phyloP scores from a whole-genome alignment of 2,797 vertebrate species.

The Rhincodon typus region DNA sequence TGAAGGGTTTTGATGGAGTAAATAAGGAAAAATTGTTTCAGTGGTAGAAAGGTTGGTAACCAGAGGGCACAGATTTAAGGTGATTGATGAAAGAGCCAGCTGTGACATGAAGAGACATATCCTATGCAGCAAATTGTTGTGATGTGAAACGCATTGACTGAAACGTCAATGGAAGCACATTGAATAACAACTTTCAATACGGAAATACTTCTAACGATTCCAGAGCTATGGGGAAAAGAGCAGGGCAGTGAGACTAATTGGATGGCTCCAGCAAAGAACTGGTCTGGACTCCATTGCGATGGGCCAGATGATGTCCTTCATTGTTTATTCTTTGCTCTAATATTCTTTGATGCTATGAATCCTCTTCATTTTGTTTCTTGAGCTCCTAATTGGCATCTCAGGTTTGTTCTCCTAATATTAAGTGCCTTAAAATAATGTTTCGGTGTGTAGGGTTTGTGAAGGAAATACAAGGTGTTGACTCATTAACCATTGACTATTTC shows the following conservation, averaged over 20 bases:
- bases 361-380: background rate
- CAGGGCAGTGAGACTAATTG: no score
- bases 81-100: background rate
- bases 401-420: background rate
- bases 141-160: no score
- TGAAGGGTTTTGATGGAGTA: background rate
- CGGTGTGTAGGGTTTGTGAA: background rate
- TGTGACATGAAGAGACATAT: background rate
- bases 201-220: no score
- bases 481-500: background rate
- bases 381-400: background rate
- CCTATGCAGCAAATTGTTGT: no score
- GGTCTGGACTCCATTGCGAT: no score
- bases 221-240: no score
- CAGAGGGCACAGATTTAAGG: no score
- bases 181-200: no score
- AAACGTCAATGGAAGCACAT: no score
- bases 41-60: background rate
- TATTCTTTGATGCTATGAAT: background rate
- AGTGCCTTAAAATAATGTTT: background rate
- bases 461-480: background rate
- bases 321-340: no score
- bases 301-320: no score
- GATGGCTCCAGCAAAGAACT: no score
- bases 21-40: background rate